Evolutionary conservation across 2,797 vertebrate genomes (phyloP).

Genomic region (Holocentrus rufus): DNA sequence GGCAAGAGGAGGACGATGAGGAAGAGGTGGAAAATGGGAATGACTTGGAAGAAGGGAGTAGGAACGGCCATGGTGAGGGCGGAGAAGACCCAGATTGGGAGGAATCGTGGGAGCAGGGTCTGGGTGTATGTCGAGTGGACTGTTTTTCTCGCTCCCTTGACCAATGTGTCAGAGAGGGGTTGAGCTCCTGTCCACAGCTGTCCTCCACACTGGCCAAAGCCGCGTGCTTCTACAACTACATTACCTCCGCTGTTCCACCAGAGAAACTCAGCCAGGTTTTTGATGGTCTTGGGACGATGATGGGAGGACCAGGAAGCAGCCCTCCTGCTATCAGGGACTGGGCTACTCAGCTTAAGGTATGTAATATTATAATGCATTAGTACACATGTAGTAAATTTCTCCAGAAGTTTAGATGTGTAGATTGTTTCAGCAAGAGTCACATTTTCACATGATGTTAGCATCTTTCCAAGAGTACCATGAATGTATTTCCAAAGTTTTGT

Average conservation of each 20-base stretch:
- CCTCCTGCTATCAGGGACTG: slow-evolving; percentile 70
- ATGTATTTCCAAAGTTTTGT: background rate
- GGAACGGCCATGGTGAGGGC: slow-evolving; percentile 63
- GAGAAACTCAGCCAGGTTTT: slow-evolving; percentile 85
- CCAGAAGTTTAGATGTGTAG: too few relatives aligned
- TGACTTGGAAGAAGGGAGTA: slow-evolving; percentile 56
- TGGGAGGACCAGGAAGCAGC: slow-evolving; percentile 50
- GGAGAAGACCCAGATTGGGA: slow-evolving; percentile 67
- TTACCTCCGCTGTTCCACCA: slow-evolving; percentile 81
- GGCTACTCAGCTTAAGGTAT: slow-evolving; percentile 83
- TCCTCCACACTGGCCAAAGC: slow-evolving; percentile 79
- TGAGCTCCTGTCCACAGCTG: slow-evolving; percentile 77
- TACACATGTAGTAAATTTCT: background rate
- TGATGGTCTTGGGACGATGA: slow-evolving; percentile 60
- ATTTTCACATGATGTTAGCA: too few relatives aligned
- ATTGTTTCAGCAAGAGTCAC: too few relatives aligned
- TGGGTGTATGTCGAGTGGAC: slow-evolving; percentile 79
- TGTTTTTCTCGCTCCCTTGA: slow-evolving; percentile 83
- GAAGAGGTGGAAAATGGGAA: slow-evolving; percentile 48
- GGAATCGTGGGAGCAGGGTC: slow-evolving; percentile 78
- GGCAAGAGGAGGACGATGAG: slow-evolving; percentile 62
- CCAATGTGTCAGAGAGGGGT: slow-evolving; percentile 81
- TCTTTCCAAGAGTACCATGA: background rate
- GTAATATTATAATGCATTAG: background rate
- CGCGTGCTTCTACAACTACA: slow-evolving; percentile 82